These are phyloP conservation scores for Ciconia maguari DNA, from an alignment of 2,113 vertebrate species.

Conservation along the genomic window DNA sequence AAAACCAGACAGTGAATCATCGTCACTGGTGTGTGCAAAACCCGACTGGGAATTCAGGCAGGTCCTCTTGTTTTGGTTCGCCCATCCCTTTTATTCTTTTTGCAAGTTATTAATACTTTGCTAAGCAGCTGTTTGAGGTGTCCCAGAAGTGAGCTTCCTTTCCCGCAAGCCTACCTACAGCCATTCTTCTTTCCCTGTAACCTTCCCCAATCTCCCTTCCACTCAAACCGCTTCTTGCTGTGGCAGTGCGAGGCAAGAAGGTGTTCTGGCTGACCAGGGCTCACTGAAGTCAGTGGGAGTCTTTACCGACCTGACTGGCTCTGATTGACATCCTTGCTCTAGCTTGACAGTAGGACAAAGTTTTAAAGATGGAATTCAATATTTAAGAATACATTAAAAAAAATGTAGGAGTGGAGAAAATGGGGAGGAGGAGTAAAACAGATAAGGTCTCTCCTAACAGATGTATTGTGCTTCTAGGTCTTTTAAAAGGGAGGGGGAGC, in stretches of 20 bases:
- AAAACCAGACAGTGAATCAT: conserved; percentile 74
- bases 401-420: not conserved
- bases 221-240: not conserved
- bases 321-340: not conserved
- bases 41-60: conserved; percentile 61
- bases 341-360: not conserved
- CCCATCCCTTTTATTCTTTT: conserved; percentile 43
- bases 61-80: conserved; percentile 34
- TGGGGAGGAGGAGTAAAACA: not conserved
- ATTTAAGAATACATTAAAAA: not conserved
- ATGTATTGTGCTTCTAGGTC: not conserved
- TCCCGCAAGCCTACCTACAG: not conserved
- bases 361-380: not conserved
- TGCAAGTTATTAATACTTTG: not conserved
- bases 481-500: not conserved
- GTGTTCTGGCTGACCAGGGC: not conserved
- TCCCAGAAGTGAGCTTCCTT: not conserved
- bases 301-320: not conserved
- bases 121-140: not conserved
- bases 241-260: not conserved
- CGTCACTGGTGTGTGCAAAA: conserved; percentile 53
- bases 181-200: not conserved
- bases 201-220: not conserved
- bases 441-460: not conserved
- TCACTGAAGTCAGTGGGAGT: not conserved